phyloP scores from a whole-genome alignment of 2,113 vertebrate species.

The Paramormyrops kingsleyae region DNA sequence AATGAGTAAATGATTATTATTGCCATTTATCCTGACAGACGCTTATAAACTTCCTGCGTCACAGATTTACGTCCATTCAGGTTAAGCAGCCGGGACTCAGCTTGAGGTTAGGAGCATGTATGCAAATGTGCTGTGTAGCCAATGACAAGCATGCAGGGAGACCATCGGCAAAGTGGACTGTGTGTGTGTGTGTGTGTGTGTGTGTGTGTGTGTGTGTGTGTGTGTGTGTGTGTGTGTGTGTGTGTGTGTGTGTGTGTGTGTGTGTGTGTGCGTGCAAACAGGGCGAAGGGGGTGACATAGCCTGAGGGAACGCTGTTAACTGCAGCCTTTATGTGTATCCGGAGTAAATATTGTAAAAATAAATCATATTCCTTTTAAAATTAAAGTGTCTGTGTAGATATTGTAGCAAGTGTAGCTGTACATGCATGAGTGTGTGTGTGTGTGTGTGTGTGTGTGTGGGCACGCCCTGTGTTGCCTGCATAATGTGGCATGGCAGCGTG shows the following conservation, averaged over 20 bases:
- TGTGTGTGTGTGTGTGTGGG: slow-evolving; percentile 5
- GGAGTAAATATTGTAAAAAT: too few relatives aligned
- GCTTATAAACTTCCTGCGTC: background rate
- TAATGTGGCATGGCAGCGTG: slow-evolving; percentile 1
- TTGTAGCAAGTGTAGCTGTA: too few relatives aligned
- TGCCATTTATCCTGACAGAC: background rate
- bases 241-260: slow-evolving; percentile 17
- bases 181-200: background rate
- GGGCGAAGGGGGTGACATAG: too few relatives aligned
- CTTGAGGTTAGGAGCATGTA: background rate
- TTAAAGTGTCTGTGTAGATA: too few relatives aligned
- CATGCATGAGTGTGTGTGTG: background rate
- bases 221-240: slow-evolving; percentile 10
- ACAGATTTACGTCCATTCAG: background rate
- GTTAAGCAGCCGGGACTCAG: background rate
- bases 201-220: background rate
- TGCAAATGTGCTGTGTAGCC: background rate
- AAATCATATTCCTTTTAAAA: too few relatives aligned
- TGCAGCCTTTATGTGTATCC: too few relatives aligned
- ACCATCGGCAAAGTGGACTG: background rate
- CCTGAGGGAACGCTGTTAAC: too few relatives aligned
- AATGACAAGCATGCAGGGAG: background rate
- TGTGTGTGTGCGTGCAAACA: too few relatives aligned
- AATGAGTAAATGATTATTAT: background rate
- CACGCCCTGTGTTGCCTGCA: background rate